A percentile compares a stretch with the other conserved stretches of the same genome.
These are phyloP conservation scores for Trichonephila inaurata DNA, from an alignment of 1,140 invertebrate species.

Conservation along the genomic window DNA sequence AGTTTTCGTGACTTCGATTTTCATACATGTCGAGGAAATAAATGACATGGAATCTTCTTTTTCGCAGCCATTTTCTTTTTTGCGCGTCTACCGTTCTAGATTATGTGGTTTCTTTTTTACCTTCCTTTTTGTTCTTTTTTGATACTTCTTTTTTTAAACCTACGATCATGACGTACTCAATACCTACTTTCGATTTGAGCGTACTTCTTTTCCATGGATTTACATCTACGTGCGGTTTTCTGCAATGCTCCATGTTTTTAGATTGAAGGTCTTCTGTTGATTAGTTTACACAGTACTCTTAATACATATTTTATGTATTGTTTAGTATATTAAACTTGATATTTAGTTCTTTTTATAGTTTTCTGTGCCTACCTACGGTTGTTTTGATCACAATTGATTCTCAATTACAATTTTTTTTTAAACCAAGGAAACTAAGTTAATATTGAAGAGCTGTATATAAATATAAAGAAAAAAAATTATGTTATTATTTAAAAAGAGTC, in stretches of 20 bases:
- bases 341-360: too few relatives aligned
- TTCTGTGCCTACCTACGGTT: too few relatives aligned
- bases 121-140: neutral
- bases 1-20: neutral
- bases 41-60: conserved; percentile 20
- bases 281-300: neutral
- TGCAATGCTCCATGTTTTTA: neutral
- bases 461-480: too few relatives aligned
- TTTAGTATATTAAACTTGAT: too few relatives aligned
- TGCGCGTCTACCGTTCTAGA: neutral
- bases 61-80: neutral
- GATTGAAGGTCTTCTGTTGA: neutral
- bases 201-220: neutral
- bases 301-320: too few relatives aligned
- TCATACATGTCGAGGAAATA: neutral
- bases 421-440: too few relatives aligned
- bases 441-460: too few relatives aligned
- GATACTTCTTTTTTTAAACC: neutral
- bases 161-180: neutral
- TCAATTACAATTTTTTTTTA: too few relatives aligned
- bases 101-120: neutral
- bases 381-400: too few relatives aligned
- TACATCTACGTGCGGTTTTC: neutral
- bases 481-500: too few relatives aligned
- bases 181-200: neutral